A percentile compares a stretch with the other conserved stretches of the same genome.
phyloP scores from a whole-genome alignment of 2,888 invertebrate species.

The Troides oblongomaculatus region DNA sequence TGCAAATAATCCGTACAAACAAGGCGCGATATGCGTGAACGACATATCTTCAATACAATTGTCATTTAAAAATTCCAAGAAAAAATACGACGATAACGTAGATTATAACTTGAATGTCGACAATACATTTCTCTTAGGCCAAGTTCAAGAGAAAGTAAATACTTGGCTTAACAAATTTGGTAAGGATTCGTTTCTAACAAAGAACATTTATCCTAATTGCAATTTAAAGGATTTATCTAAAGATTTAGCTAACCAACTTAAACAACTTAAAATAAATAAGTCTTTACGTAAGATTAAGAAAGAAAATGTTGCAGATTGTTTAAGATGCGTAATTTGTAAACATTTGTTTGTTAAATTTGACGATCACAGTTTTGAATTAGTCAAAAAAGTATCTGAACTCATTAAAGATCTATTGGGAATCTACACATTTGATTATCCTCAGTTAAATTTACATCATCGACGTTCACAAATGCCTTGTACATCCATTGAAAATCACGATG shows the following conservation, averaged over 20 bases:
- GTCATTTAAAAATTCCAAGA: not conserved
- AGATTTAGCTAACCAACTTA: constrained; percentile 34
- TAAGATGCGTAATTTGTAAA: constrained; percentile 21
- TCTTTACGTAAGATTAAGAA: constrained; percentile 15
- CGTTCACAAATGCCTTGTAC: not conserved
- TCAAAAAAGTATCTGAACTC: constrained; percentile 22
- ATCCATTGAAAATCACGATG: constrained; percentile 1
- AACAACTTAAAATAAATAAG: constrained; percentile 10
- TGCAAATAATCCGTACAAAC: not conserved
- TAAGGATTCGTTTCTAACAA: constrained; percentile 11
- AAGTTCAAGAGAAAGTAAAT: constrained; percentile 31
- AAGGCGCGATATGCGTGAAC: not conserved
- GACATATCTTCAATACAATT: not conserved
- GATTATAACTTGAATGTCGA: not conserved
- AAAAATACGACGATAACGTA: not conserved
- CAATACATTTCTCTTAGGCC: not conserved
- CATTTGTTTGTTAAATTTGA: constrained; percentile 8
- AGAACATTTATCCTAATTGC: constrained; percentile 25
- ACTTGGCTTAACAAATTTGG: constrained; percentile 33
- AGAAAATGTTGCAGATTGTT: constrained; percentile 16
- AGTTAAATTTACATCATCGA: not conserved
- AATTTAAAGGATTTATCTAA: constrained; percentile 30
- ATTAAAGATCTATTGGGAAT: constrained; percentile 12
- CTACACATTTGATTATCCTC: not conserved
- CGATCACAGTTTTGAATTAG: constrained; percentile 13